Percentiles rank a stretch among this genome's conserved stretches.
Evolutionary conservation across 2,113 vertebrate genomes (phyloP).

Genomic region (Nerophis ophidion): DNA sequence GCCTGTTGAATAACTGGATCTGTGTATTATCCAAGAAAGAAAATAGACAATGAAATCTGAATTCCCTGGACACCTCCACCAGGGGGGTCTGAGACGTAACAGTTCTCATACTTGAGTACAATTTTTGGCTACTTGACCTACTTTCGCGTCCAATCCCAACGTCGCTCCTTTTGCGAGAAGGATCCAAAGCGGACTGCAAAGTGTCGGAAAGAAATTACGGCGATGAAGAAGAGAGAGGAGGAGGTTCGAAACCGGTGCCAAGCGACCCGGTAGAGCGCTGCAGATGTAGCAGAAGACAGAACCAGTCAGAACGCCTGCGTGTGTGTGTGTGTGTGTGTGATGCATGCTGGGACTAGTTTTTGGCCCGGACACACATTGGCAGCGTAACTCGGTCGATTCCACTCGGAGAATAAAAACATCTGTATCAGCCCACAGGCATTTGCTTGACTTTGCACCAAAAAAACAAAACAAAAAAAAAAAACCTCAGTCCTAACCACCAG

Average conservation of each 20-base stretch:
- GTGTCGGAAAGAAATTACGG: constrained; percentile 1
- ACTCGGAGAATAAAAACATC: constrained; percentile 42
- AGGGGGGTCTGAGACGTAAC: too few species aligned
- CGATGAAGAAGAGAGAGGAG: constrained; percentile 16
- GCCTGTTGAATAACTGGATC: too few species aligned
- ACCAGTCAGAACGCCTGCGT: constrained; percentile 20
- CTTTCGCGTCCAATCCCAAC: too few species aligned
- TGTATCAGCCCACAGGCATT: constrained; percentile 47
- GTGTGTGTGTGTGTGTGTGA: neutral
- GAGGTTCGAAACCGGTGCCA: constrained; percentile 8
- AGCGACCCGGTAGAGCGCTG: constrained; percentile 22
- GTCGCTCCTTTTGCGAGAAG: constrained; percentile 13
- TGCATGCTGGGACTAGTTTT: constrained; percentile 35
- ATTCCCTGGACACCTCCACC: too few species aligned
- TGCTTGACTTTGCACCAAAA: constrained; percentile 47
- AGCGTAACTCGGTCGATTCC: constrained; percentile 30
- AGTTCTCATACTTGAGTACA: too few species aligned
- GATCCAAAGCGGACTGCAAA: constrained; percentile 16
- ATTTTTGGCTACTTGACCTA: too few species aligned
- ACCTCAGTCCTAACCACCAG: constrained; percentile 30
- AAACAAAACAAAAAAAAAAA: neutral
- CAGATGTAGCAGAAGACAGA: constrained; percentile 4
- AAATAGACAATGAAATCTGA: too few species aligned
- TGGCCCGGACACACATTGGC: constrained; percentile 30
- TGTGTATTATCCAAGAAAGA: too few species aligned